phyloP scores from a whole-genome alignment of 2,888 invertebrate genomes.

The Drosophila pseudotalamancana region DNA sequence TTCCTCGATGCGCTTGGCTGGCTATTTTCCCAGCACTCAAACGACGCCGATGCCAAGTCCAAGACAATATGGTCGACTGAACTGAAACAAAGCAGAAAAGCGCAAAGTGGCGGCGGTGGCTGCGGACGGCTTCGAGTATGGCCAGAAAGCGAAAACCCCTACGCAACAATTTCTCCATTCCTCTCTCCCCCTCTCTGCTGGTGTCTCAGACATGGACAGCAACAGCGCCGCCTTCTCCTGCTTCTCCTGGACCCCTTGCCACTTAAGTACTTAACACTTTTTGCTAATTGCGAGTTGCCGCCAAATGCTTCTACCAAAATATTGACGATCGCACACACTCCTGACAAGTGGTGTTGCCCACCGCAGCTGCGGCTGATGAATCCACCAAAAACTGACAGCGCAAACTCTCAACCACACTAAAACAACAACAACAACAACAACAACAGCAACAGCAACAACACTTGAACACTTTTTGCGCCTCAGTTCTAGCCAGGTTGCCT shows the following conservation, averaged over 20 bases:
- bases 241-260: slow-evolving; percentile 61
- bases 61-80: slow-evolving; percentile 78
- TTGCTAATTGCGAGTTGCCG: slow-evolving; percentile 74
- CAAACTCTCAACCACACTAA: slow-evolving; percentile 18
- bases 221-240: slow-evolving; percentile 56
- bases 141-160: slow-evolving; percentile 70
- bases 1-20: slow-evolving; percentile 74
- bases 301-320: slow-evolving; percentile 68
- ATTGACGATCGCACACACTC: slow-evolving; percentile 53
- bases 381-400: slow-evolving; percentile 53
- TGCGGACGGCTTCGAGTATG: slow-evolving; percentile 21
- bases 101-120: slow-evolving; percentile 61
- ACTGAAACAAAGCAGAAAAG: slow-evolving; percentile 80
- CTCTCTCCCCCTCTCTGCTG: not conserved
- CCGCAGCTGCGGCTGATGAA: slow-evolving; percentile 44
- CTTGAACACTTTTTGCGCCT: slow-evolving; percentile 46
- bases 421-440: too few species aligned
- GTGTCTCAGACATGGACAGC: slow-evolving; percentile 29
- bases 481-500: slow-evolving; percentile 17
- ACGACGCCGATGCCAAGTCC: slow-evolving; percentile 60
- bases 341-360: slow-evolving; percentile 67
- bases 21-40: slow-evolving; percentile 80
- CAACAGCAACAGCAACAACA: too few species aligned
- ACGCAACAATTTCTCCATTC: slow-evolving; percentile 54
- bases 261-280: slow-evolving; percentile 81